Percentiles rank a stretch among this genome's conserved stretches.
phyloP scores from a whole-genome alignment of 2,113 vertebrate species.

The Hippocampus comes region DNA sequence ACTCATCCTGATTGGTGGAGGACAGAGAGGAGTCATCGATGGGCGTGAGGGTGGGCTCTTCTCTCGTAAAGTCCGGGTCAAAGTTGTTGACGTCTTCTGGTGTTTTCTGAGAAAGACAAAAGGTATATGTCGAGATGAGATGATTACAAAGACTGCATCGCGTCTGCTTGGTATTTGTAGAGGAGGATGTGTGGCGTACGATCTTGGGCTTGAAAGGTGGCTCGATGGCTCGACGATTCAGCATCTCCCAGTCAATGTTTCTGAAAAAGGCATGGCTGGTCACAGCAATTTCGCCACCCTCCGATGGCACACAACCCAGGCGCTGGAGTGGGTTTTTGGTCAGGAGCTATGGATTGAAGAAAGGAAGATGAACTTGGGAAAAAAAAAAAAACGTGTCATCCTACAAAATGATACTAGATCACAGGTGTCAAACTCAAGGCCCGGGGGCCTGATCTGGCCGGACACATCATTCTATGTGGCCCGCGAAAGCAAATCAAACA shows the following conservation, averaged over 20 bases:
- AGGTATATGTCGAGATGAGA: background rate
- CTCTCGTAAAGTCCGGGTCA: constrained; percentile 95
- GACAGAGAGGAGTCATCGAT: constrained; percentile 86
- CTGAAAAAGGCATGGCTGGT: constrained; percentile 84
- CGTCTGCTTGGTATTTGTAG: background rate
- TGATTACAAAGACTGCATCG: background rate
- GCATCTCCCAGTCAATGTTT: constrained; percentile 85
- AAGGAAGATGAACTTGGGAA: background rate
- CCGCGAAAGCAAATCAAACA: too few species aligned
- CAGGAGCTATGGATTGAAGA: constrained; percentile 78
- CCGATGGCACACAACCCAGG: constrained; percentile 80
- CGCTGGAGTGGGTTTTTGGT: constrained; percentile 88
- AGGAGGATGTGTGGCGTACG: constrained; percentile 66
- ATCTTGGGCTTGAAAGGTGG: constrained; percentile 94
- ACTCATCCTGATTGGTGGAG: constrained; percentile 92
- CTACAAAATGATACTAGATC: background rate
- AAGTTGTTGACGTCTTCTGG: constrained; percentile 97
- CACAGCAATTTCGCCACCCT: constrained; percentile 83
- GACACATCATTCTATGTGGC: too few species aligned
- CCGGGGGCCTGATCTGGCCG: too few species aligned
- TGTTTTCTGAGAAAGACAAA: constrained; percentile 78
- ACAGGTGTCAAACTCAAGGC: too few species aligned
- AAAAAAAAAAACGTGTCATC: background rate
- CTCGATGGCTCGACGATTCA: constrained; percentile 84
- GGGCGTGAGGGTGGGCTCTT: constrained; percentile 91